These are phyloP conservation scores for Punctoribates punctum DNA, from an alignment of 2,888 invertebrate species.

Conservation along the genomic window DNA sequence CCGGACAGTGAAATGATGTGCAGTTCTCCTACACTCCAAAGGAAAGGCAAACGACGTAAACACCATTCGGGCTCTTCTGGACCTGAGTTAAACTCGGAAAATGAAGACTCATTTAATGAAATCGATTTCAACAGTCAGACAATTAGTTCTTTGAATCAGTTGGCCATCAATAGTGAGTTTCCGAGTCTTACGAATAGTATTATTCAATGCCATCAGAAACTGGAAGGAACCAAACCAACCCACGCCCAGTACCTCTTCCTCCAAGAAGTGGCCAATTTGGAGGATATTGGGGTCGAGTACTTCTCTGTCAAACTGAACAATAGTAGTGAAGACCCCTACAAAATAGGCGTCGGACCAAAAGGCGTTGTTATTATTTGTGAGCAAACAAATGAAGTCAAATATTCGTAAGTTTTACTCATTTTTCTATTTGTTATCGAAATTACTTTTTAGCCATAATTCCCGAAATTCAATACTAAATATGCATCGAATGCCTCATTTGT, in stretches of 20 bases:
- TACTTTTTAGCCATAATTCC: constrained; percentile 21
- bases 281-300: constrained; percentile 77
- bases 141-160: neutral
- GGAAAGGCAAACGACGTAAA: constrained; percentile 39
- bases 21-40: neutral
- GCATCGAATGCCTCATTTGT: too few relatives aligned
- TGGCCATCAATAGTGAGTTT: neutral
- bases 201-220: constrained; percentile 51
- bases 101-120: neutral
- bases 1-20: constrained; percentile 32
- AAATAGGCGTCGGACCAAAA: constrained; percentile 76
- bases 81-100: constrained; percentile 1
- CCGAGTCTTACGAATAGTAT: constrained; percentile 42
- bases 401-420: constrained; percentile 22
- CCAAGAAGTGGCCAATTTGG: constrained; percentile 72
- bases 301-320: constrained; percentile 62
- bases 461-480: too few relatives aligned
- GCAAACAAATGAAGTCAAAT: constrained; percentile 25
- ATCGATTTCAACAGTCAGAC: neutral
- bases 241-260: constrained; percentile 78
- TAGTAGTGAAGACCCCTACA: constrained; percentile 48
- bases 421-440: constrained; percentile 23
- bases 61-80: constrained; percentile 26
- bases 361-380: constrained; percentile 65
- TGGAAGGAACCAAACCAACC: constrained; percentile 65